A percentile compares a stretch with the other conserved stretches of the same genome.
These are phyloP conservation scores for Epistrophella euchroma DNA, from an alignment of 2,888 invertebrate species.

Conservation along the genomic window DNA sequence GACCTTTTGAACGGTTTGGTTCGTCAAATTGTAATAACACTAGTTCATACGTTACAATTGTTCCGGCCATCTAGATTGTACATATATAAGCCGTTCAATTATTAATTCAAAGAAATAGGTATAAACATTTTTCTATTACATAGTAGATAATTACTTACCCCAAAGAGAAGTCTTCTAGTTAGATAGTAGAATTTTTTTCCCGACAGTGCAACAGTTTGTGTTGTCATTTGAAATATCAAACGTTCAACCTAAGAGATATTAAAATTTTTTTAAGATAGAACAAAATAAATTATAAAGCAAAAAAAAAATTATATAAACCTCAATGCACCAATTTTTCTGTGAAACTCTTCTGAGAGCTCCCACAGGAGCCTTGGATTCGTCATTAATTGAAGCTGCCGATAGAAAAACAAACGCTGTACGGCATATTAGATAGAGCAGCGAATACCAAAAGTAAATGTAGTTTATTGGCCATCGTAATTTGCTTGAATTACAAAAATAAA, in stretches of 20 bases:
- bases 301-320: slow-evolving; percentile 76
- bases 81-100: slow-evolving; percentile 21
- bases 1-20: slow-evolving; percentile 80
- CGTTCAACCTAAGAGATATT: slow-evolving; percentile 84
- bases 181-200: slow-evolving; percentile 87
- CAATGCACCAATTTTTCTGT: slow-evolving; percentile 81
- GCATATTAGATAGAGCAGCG: slow-evolving; percentile 85
- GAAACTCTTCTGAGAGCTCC: slow-evolving; percentile 83
- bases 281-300: background rate
- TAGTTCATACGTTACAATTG: slow-evolving; percentile 88
- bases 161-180: slow-evolving; percentile 86
- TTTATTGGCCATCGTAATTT: slow-evolving; percentile 83
- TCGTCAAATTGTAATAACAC: slow-evolving; percentile 87
- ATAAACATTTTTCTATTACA: slow-evolving; percentile 44
- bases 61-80: slow-evolving; percentile 87
- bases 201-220: slow-evolving; percentile 85
- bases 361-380: slow-evolving; percentile 85
- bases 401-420: slow-evolving; percentile 85
- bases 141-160: slow-evolving; percentile 84
- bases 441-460: slow-evolving; percentile 85
- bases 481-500: slow-evolving; percentile 73
- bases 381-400: slow-evolving; percentile 85
- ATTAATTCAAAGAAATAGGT: slow-evolving; percentile 45
- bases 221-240: slow-evolving; percentile 86
- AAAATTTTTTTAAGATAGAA: background rate